A percentile compares a stretch with the other conserved stretches of the same genome.
Evolutionary conservation across 2,888 invertebrate species (phyloP).

Genomic region (Caenorhabditis japonica): DNA sequence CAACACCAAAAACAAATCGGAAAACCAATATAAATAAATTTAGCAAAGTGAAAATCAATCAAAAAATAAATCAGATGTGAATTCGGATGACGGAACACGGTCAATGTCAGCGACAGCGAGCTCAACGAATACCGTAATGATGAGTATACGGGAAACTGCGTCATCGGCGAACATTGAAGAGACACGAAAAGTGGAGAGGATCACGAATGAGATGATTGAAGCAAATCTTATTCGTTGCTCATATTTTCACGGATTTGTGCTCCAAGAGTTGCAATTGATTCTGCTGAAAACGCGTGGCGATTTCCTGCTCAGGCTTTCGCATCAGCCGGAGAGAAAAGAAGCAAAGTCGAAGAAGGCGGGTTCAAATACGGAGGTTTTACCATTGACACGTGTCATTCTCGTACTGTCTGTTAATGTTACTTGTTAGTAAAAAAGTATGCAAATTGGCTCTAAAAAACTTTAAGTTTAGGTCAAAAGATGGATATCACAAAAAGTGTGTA

Average conservation of each 20-base stretch:
- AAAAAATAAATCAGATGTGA: slow-evolving; percentile 7
- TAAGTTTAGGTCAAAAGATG: slow-evolving; percentile 14
- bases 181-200: slow-evolving; percentile 21
- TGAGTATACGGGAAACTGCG: slow-evolving; percentile 20
- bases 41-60: too few species aligned
- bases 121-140: slow-evolving; percentile 22
- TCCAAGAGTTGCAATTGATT: slow-evolving; percentile 45
- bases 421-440: not conserved
- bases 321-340: slow-evolving; percentile 31
- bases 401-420: slow-evolving; percentile 39
- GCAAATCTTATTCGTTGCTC: slow-evolving; percentile 14
- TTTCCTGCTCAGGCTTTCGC: slow-evolving; percentile 34
- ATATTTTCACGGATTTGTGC: slow-evolving; percentile 43
- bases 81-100: slow-evolving; percentile 15
- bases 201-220: slow-evolving; percentile 41
- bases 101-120: too few species aligned
- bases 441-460: not conserved
- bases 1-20: too few species aligned
- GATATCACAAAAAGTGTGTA: slow-evolving; percentile 13
- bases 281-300: slow-evolving; percentile 32
- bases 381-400: slow-evolving; percentile 27
- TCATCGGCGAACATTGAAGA: slow-evolving; percentile 9
- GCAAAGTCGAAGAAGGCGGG: slow-evolving; percentile 1
- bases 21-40: too few species aligned
- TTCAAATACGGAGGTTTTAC: not conserved